Evolutionary conservation across 2,113 vertebrate species (phyloP).

Genomic region (Geococcyx californianus): DNA sequence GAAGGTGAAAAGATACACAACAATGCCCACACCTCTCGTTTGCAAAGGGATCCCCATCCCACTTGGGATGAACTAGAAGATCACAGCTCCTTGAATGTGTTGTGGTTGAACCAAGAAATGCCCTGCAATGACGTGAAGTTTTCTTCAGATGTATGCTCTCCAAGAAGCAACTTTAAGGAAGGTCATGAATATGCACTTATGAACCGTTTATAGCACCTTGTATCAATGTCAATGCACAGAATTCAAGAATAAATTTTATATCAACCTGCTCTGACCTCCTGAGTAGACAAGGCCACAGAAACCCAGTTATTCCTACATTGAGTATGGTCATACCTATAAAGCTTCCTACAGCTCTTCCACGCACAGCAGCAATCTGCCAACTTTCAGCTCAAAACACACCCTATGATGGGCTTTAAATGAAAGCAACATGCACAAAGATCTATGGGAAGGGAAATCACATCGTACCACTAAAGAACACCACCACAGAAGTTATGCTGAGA

Average conservation of each 20-base stretch:
- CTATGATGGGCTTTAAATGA: neutral
- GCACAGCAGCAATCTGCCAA: neutral
- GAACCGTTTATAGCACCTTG: neutral
- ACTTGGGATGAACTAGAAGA: neutral
- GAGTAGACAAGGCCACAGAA: neutral
- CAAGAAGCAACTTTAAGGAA: neutral
- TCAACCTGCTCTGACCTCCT: neutral
- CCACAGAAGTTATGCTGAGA: neutral
- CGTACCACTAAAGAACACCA: neutral
- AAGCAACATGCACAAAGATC: neutral
- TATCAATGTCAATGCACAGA: neutral
- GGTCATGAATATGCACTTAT: neutral
- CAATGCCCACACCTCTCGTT: neutral
- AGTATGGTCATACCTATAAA: neutral
- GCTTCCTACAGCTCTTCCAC: neutral
- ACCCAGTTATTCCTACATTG: neutral
- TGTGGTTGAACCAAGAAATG: neutral
- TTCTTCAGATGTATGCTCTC: neutral
- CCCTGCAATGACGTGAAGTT: neutral
- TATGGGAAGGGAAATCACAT: neutral
- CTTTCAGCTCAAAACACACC: neutral
- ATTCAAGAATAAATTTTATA: neutral
- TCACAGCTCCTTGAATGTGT: fast-evolving
- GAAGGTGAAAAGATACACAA: neutral
- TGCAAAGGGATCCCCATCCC: neutral